Evolutionary conservation across 2,888 invertebrate species (phyloP), one percentile per base, ranked within the genome.

Genomic region (Drosophila siamana): DNA sequence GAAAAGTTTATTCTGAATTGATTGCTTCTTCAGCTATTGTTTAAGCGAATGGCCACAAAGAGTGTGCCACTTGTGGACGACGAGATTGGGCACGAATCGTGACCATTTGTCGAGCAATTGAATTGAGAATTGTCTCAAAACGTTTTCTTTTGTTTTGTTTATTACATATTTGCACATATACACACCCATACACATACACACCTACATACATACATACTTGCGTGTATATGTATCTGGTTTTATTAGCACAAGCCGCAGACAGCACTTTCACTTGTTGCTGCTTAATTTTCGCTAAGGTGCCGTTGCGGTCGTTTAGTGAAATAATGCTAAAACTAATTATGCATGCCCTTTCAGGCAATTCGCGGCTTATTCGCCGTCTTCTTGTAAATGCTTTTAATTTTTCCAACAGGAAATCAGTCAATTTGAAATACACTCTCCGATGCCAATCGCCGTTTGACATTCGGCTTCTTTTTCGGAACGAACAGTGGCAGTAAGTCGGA

Each of bases 241-340:
- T 16, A 55, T 46, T 41, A 54, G 38, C 16, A 80, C 82, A 81
- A 64, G 46, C 24, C 8, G 22, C 60, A 62, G 51, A 26, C 60
- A 59, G 51, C 74, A 86, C 82, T 82, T 82, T 82, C 82, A 86
- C 82, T 80, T 83, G 80, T 78, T 86, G 82, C 86, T 70, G 43
- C n/a, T 26, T 30, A 7, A 30, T 9, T 47, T 30, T 40, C 33
- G 60, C 15, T 30, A 30, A 16, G 26, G 16, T 52, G 28, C 13
- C 30, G 22, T 46, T 38, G n/a, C 9, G 22, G 9, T 36, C 8
- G 22, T 13, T 36, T 36, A 13, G 16, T 2, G n/a, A 51, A 16
- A 24, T 15, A 11, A 26, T 24, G 38, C 36, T 50, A 24, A 13
- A 50, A 13, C 36, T 7, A 22, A 43, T 28, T 41, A 26, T 51